A percentile compares a stretch with the other conserved stretches of the same genome.
Conservation (phyloP, 2,797 vertebrate species). For the Scyliorhinus canicula region DNA sequence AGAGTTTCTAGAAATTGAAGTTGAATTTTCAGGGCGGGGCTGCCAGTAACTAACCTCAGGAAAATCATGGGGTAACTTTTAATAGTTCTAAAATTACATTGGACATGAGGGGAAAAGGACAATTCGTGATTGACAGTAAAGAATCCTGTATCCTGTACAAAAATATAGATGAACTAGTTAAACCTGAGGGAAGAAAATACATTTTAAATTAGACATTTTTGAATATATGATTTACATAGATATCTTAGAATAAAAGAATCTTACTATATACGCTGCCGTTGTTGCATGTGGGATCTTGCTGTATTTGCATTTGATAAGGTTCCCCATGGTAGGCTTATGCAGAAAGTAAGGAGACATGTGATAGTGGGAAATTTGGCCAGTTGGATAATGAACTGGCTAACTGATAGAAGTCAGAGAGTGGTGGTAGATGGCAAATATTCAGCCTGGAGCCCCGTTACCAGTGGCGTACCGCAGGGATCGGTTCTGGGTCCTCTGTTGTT, state of each 20-base stretch:
- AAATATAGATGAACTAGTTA: neutral
- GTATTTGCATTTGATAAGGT: too few relatives aligned
- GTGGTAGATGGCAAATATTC: too few relatives aligned
- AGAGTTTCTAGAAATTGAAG: neutral
- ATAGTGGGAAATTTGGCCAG: too few relatives aligned
- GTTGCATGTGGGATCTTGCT: neutral
- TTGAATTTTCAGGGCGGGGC: neutral
- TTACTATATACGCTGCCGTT: neutral
- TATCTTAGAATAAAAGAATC: neutral
- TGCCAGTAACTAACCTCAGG: neutral
- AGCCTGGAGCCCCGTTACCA: too few relatives aligned
- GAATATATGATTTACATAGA: too few relatives aligned
- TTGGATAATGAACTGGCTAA: too few relatives aligned
- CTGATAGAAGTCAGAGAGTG: too few relatives aligned
- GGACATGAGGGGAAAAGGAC: neutral
- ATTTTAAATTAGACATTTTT: neutral
- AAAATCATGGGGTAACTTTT: neutral
- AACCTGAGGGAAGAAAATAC: neutral
- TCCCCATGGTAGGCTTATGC: too few relatives aligned
- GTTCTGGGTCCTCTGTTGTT: too few relatives aligned
- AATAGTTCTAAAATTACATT: neutral
- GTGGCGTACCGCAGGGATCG: too few relatives aligned
- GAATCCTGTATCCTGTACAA: neutral
- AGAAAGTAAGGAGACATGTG: too few relatives aligned
- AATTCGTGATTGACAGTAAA: neutral